Evolutionary conservation across 1,140 invertebrate species (phyloP).

Genomic region (Aphelenchoides avenae): DNA sequence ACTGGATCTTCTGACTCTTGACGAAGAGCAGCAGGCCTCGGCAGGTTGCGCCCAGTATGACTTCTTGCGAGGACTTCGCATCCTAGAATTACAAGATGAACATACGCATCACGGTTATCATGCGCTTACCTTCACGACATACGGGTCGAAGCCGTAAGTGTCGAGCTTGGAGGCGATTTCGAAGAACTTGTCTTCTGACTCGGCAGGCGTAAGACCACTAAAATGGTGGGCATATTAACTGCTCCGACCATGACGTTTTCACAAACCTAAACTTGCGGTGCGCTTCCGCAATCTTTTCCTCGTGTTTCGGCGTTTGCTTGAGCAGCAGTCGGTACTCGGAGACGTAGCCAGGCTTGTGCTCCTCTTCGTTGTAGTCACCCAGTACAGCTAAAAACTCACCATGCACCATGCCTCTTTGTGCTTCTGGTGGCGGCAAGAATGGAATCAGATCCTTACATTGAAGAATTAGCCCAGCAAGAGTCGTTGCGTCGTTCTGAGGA

Average conservation of each 20-base stretch:
- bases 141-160: conserved; percentile 93
- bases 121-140: conserved; percentile 82
- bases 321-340: conserved; percentile 81
- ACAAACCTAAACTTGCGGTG: conserved; percentile 68
- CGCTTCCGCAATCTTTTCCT: conserved; percentile 80
- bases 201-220: conserved; percentile 62
- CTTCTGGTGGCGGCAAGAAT: no score
- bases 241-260: not conserved
- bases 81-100: conserved; percentile 18
- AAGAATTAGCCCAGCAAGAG: conserved; percentile 82
- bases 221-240: conserved; percentile 15
- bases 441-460: conserved; percentile 72
- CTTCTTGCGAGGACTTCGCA: conserved; percentile 62
- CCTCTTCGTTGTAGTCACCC: conserved; percentile 82
- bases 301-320: conserved; percentile 81
- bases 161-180: conserved; percentile 81
- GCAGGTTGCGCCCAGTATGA: conserved; percentile 90
- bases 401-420: not conserved
- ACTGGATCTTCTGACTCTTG: conserved; percentile 81
- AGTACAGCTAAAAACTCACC: conserved; percentile 73
- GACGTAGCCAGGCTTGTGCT: conserved; percentile 82
- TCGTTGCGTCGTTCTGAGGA: conserved; percentile 76
- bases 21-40: conserved; percentile 89
- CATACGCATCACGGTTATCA: conserved; percentile 6
- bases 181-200: conserved; percentile 76